These are phyloP conservation scores for Coluber constrictor DNA, from an alignment of 2,797 vertebrate species.

Conservation along the genomic window DNA sequence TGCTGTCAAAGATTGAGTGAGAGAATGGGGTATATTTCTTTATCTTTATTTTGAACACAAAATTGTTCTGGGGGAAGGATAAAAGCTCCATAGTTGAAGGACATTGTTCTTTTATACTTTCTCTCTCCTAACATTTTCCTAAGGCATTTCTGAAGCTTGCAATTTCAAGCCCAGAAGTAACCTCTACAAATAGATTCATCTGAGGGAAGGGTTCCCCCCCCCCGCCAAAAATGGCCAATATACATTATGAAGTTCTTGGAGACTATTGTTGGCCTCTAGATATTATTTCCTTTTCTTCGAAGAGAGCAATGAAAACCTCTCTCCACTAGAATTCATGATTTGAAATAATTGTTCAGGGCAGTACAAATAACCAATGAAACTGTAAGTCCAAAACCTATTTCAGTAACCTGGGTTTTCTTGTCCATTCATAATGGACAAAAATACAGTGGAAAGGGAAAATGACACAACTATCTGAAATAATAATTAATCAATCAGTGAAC, in stretches of 20 bases:
- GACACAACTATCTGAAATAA: neutral
- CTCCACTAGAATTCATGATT: neutral
- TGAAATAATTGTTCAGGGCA: neutral
- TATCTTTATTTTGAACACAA: constrained; percentile 6
- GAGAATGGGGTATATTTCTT: constrained; percentile 43
- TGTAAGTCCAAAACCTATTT: neutral
- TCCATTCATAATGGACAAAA: neutral
- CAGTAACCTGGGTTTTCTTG: neutral
- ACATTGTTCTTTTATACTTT: constrained; percentile 11
- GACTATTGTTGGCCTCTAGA: neutral
- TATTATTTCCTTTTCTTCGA: neutral
- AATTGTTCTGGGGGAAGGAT: neutral
- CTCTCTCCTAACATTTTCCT: neutral
- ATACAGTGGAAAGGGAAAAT: neutral
- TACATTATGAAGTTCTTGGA: neutral
- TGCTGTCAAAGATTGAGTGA: constrained; percentile 39
- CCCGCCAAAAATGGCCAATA: neutral
- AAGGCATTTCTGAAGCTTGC: neutral
- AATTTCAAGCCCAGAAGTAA: neutral
- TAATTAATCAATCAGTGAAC: neutral
- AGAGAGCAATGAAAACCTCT: neutral
- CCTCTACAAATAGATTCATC: neutral
- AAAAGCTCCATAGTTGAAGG: constrained; percentile 12
- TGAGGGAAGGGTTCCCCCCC: neutral
- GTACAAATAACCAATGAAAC: neutral